Evolutionary conservation across 1,140 invertebrate species (phyloP), one percentile per base, ranked within the genome.

Genomic region (Phymorhynchus buccinoides): DNA sequence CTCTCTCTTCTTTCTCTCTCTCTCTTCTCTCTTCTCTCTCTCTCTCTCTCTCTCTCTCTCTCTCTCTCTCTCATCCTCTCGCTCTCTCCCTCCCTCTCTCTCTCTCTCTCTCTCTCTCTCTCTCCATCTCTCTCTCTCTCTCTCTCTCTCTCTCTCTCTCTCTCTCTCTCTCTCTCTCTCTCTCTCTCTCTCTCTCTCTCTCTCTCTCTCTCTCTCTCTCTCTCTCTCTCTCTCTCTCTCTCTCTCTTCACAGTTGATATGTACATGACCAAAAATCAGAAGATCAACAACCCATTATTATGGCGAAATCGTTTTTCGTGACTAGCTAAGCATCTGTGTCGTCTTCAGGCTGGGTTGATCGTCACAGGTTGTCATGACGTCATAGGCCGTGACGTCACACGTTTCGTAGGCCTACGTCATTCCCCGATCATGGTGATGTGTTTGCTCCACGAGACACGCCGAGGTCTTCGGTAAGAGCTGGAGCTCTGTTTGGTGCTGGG

Each of bases 181-280:
- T 73, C 71, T 73, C 71, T 73, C 71, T 73, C 71, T 73, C 71
- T 73, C 71, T 73, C 71, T 73, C 71, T 73, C 71, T 73, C 71
- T 73, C 71, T 73, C 71, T 73, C 71, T 73, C 71, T 73, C 71
- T 73, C 71, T 73, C 71, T 73, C 71, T 73, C 71, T 73, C 71
- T 73, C 71, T 73, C 56, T 66, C 56, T 66, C 56, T 66, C 56
- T 66, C 56, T 66, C 56, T n/a, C n/a, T n/a, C n/a, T n/a, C 44
- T 48, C 44, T 48, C 44, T 48, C 44, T 48, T 18, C 18, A 52
- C 48, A 52, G 48, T 52, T 52, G 2, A 52, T 52, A 18, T 52
- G 48, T 52, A 52, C 48, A 52, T 18, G 22, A 52, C 2, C 12
- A 52, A 52, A 52, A n/a, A n/a, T n/a, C 48, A 9, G 22, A 52